A percentile compares a stretch with the other conserved stretches of the same genome.
These are phyloP conservation scores for Habroteleia sp. DNA, from an alignment of 2,888 invertebrate genomes.

Conservation along the genomic window DNA sequence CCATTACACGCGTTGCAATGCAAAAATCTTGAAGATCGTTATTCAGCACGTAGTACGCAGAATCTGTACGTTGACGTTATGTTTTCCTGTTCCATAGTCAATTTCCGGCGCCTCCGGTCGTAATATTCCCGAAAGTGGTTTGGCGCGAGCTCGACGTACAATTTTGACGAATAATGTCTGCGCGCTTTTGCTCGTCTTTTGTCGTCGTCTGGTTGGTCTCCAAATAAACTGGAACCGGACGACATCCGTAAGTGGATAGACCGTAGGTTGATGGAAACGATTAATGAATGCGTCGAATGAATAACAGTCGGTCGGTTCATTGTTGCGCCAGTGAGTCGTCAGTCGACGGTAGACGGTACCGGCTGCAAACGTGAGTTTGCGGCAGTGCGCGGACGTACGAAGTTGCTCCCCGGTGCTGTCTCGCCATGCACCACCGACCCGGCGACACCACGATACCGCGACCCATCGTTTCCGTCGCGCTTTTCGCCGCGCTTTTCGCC, in stretches of 20 bases:
- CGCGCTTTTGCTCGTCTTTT: conserved; percentile 16
- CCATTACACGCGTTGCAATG: too few species aligned
- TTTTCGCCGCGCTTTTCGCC: conserved; percentile 40
- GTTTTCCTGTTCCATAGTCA: too few species aligned
- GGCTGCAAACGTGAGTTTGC: conserved; percentile 44
- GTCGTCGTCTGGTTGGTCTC: conserved; percentile 33
- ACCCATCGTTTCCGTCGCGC: conserved; percentile 28
- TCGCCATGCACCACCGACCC: conserved; percentile 52
- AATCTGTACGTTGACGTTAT: too few species aligned
- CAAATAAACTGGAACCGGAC: conserved; percentile 64
- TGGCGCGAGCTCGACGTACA: conserved; percentile 5
- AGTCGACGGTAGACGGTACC: conserved; percentile 59
- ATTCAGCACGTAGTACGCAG: too few species aligned
- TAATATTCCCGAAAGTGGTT: conserved; percentile 27
- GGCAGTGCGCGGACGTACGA: conserved; percentile 52
- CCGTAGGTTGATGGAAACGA: conserved; percentile 63
- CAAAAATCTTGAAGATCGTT: too few species aligned
- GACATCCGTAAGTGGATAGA: conserved; percentile 60
- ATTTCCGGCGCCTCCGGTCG: conserved; percentile 11
- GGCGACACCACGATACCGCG: conserved; percentile 42
- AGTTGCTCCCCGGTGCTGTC: conserved; percentile 49
- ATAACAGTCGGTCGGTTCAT: conserved; percentile 55
- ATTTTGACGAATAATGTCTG: conserved; percentile 46
- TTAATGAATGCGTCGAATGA: conserved; percentile 61
- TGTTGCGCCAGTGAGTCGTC: conserved; percentile 61